phyloP scores from a whole-genome alignment of 2,797 vertebrate species.

The Threskiornis aethiopicus region DNA sequence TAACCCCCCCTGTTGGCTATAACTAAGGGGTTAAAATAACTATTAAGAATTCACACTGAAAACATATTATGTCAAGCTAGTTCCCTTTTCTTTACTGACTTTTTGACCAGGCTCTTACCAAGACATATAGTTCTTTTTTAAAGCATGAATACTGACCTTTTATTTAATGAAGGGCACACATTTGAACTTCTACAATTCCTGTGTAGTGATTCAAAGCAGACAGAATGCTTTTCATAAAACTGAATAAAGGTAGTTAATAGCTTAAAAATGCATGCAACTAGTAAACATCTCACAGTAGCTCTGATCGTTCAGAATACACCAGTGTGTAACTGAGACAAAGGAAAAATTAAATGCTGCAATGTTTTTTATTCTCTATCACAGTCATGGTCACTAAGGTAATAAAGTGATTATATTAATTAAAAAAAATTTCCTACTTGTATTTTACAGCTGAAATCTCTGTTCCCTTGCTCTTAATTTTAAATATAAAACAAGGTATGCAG shows the following conservation, averaged over 20 bases:
- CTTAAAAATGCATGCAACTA: background rate
- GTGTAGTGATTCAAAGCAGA: background rate
- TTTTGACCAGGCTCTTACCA: conserved; percentile 14
- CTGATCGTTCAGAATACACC: background rate
- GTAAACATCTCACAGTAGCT: background rate
- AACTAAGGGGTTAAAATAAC: conserved; percentile 68
- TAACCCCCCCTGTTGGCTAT: conserved; percentile 25
- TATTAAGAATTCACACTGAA: conserved; percentile 46
- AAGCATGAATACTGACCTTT: background rate
- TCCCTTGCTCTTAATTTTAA: background rate
- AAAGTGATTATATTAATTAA: background rate
- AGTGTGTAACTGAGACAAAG: background rate
- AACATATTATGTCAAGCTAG: conserved; percentile 15
- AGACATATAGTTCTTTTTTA: background rate
- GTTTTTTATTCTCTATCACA: background rate
- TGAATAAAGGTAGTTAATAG: background rate
- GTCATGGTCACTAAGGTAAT: background rate
- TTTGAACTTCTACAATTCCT: background rate
- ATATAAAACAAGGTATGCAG: background rate
- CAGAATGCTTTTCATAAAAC: background rate
- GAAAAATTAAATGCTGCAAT: background rate
- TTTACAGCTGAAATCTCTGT: background rate
- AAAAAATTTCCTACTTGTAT: background rate
- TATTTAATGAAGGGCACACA: background rate
- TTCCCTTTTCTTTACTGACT: background rate